Conservation (phyloP, 2,797 vertebrate genomes). For the Gallinago solitaria region DNA sequence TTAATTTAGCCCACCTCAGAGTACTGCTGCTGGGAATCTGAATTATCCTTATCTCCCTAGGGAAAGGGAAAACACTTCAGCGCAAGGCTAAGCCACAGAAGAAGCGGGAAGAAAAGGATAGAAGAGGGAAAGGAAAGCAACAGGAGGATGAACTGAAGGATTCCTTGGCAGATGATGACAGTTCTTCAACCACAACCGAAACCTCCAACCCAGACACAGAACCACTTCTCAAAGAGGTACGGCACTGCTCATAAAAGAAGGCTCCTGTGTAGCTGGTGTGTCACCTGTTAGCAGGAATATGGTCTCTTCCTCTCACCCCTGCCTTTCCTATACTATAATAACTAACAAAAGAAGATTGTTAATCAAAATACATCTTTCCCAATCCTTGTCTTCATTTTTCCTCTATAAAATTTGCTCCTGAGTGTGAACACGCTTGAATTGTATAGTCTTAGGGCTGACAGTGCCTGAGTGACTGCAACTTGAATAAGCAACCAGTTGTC, state of each 20-base stretch:
- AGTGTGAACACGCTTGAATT: neutral
- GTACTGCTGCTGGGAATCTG: constrained; percentile 4
- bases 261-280: neutral
- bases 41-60: constrained; percentile 55
- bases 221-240: constrained; percentile 89
- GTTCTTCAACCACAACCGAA: constrained; percentile 98
- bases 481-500: neutral
- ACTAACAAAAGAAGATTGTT: neutral
- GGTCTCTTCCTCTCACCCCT: neutral
- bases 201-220: constrained; percentile 97
- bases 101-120: constrained; percentile 92
- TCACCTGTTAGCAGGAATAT: neutral
- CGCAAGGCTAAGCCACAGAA: constrained; percentile 89
- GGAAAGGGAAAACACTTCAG: constrained; percentile 87
- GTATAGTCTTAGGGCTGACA: neutral
- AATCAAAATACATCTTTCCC: neutral
- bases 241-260: neutral
- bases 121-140: constrained; percentile 83
- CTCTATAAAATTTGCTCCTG: neutral
- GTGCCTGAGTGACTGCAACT: neutral
- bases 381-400: neutral
- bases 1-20: accelerated
- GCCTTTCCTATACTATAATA: neutral
- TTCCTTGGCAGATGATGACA: constrained; percentile 91
- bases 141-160: constrained; percentile 93